These are phyloP conservation scores for Peromyscus polionotus DNA, from an alignment of 2,113 vertebrate species.

Conservation along the genomic window DNA sequence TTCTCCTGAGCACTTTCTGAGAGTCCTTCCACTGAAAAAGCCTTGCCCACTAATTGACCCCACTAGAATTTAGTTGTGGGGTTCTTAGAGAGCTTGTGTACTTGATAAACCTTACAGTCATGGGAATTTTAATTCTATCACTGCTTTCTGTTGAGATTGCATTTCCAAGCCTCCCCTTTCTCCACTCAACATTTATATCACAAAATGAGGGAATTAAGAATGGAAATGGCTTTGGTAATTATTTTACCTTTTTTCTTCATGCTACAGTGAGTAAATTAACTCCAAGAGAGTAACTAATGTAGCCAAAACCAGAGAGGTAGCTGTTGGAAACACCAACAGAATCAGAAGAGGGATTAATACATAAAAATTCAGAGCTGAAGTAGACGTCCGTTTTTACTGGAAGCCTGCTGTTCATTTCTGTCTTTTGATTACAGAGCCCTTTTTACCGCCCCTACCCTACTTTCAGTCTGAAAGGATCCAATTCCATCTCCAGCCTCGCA, in stretches of 20 bases:
- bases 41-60: constrained; percentile 57
- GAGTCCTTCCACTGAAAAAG: constrained; percentile 8
- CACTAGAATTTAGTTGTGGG: constrained; percentile 61
- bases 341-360: neutral
- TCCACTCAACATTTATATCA: neutral
- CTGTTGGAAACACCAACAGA: neutral
- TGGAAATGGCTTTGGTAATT: constrained; percentile 14
- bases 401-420: neutral
- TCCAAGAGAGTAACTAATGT: constrained; percentile 6
- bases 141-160: constrained; percentile 21
- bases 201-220: neutral
- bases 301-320: neutral
- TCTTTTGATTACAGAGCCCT: neutral
- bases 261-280: constrained; percentile 36
- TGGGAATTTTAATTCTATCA: constrained; percentile 36
- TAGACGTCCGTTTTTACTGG: neutral
- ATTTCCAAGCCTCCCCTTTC: neutral
- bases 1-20: constrained; percentile 13
- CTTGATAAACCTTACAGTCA: constrained; percentile 29
- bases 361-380: neutral
- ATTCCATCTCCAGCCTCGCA: neutral
- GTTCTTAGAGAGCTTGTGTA: constrained; percentile 15
- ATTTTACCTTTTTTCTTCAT: constrained; percentile 33
- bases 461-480: neutral
- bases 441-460: neutral